Evolutionary conservation across 2,113 vertebrate genomes (phyloP).

Genomic region (Labeo catla): DNA sequence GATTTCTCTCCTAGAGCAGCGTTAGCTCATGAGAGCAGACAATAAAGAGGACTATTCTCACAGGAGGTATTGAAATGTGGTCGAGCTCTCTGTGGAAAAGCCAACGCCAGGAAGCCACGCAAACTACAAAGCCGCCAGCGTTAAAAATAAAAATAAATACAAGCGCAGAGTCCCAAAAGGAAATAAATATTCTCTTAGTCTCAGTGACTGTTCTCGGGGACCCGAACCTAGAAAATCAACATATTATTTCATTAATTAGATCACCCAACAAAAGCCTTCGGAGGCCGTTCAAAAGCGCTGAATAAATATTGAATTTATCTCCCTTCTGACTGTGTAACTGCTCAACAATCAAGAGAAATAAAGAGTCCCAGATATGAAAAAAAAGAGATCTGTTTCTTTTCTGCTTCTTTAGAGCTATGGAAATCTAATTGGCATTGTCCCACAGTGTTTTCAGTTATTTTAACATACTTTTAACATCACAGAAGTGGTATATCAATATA

Average conservation of each 20-base stretch:
- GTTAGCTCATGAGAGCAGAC: constrained; percentile 73
- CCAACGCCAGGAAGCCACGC: constrained; percentile 70
- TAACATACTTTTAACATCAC: neutral
- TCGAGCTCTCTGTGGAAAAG: constrained; percentile 70
- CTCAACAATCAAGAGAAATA: constrained; percentile 42
- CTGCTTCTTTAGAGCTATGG: neutral
- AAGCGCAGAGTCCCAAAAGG: constrained; percentile 67
- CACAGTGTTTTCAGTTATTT: neutral
- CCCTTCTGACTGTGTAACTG: constrained; percentile 62
- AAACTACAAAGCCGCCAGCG: constrained; percentile 77
- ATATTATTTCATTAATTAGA: constrained; percentile 81
- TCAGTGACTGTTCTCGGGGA: constrained; percentile 74
- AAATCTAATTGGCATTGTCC: neutral
- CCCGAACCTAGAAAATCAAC: constrained; percentile 76
- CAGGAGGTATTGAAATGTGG: constrained; percentile 73
- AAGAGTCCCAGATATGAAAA: constrained; percentile 35
- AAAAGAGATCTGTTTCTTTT: neutral
- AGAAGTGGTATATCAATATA: neutral
- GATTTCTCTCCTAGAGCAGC: constrained; percentile 52
- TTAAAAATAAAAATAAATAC: constrained; percentile 55
- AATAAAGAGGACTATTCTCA: constrained; percentile 71
- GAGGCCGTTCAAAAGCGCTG: constrained; percentile 66
- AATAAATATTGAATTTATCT: constrained; percentile 74
- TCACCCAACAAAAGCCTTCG: constrained; percentile 68
- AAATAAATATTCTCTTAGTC: constrained; percentile 77